Evolutionary conservation across 1,140 invertebrate species (phyloP).

Genomic region (Cherax quadricarinatus): DNA sequence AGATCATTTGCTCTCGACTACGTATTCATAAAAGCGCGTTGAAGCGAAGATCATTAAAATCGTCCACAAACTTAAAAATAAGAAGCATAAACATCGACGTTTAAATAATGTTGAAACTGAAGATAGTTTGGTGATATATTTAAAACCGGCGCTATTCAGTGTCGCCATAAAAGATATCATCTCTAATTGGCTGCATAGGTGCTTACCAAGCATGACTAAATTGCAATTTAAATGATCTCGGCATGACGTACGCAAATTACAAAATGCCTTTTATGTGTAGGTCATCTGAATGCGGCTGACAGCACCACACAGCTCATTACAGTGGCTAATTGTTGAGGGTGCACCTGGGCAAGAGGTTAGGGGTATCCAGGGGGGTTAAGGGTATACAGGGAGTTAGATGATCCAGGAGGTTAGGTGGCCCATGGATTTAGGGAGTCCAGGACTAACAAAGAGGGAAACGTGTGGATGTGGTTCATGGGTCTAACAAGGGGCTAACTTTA

Average conservation of each 20-base stretch:
- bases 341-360: not conserved
- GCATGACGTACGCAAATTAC: slow-evolving; percentile 3
- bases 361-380: too few species aligned
- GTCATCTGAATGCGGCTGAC: not conserved
- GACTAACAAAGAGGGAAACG: too few species aligned
- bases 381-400: too few species aligned
- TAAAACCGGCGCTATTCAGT: not conserved
- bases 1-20: too few species aligned
- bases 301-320: not conserved
- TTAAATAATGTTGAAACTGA: not conserved
- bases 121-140: not conserved
- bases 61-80: not conserved
- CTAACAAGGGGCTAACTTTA: too few species aligned
- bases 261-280: slow-evolving; percentile 11
- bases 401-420: too few species aligned
- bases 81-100: not conserved
- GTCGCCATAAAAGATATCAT: slow-evolving; percentile 18
- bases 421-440: too few species aligned
- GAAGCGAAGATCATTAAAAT: too few species aligned
- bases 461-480: too few species aligned
- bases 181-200: slow-evolving; percentile 7
- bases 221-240: not conserved
- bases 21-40: too few species aligned
- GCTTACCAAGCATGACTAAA: slow-evolving; percentile 14
- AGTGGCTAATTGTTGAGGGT: not conserved